Base-by-base conservation (phyloP, 2,888 invertebrate species). In the Plebejus argus region DNA sequence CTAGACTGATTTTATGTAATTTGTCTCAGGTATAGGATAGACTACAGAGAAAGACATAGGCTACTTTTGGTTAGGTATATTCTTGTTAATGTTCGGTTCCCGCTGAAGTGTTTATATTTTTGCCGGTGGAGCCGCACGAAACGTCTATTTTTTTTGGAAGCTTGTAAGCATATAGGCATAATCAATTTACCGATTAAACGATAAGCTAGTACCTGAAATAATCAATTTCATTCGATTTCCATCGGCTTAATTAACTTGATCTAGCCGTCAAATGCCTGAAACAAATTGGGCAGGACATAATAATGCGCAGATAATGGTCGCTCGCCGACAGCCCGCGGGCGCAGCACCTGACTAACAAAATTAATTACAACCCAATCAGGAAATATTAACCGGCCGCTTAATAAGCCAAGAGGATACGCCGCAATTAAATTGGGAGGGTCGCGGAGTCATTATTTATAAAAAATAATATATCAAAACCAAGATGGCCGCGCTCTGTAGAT, bases 401-500 rank as follows among this genome's bases (percentile, higher is more conserved):
- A 93, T 94, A 94, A 93, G 92, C 93, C 90, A 88, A 89, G 87
- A 86, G 90, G 91, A 92, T 92, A 90, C 88, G 86, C 93, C 92
- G 90, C 93, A 92, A 92, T 93, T 92, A 93, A 94, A 94, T 92
- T 91, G 89, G 89, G 90, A 92, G 93, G 93, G 93, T 89, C 89
- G 87, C 85, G 81, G 84, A 88, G 89, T 88, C 91, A 92, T 93
- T 92, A 93, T 92, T 93, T 92, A 92, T 90, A 92, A 93, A 93
- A 93, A 93, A 93, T 93, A 93, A 93, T 94, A 94, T 94, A 93
- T 94, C 93, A 94, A 90, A 88, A 92, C 88, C 93, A 93, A 93
- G 92, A 94, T 93, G 94, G 90, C 87, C 84, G 82, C 83, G 84
- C 87, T 82, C 88, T 89, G 88, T 87, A 84, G 89, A 88, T 86